Conservation (phyloP, 1,140 invertebrate species). For the Scaptomyza montana region DNA sequence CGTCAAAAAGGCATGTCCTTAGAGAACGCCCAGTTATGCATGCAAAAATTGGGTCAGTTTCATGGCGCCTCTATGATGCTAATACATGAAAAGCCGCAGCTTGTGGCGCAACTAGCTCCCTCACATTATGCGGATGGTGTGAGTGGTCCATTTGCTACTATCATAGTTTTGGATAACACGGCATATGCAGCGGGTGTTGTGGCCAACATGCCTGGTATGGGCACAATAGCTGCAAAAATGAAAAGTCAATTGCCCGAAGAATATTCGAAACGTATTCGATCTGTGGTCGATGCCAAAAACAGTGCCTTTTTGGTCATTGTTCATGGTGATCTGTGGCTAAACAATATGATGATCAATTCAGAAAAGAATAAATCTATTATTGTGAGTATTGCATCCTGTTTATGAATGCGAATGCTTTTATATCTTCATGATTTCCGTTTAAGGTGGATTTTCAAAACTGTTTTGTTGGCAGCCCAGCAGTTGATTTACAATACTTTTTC, state of each 20-base stretch:
- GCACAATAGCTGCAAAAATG: conserved; percentile 68
- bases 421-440: background rate
- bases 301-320: conserved; percentile 84
- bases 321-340: conserved; percentile 88
- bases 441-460: conserved; percentile 75
- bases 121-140: conserved; percentile 48
- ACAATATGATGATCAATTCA: conserved; percentile 86
- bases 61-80: conserved; percentile 71
- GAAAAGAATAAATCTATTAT: conserved; percentile 85
- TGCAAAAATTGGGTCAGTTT: conserved; percentile 67
- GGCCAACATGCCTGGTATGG: conserved; percentile 83
- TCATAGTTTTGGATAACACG: conserved; percentile 56
- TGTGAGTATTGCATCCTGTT: conserved; percentile 30
- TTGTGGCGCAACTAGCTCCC: conserved; percentile 34
- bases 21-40: conserved; percentile 44
- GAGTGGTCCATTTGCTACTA: conserved; percentile 18
- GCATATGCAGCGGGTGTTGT: conserved; percentile 46
- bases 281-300: conserved; percentile 49
- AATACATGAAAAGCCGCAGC: conserved; percentile 26
- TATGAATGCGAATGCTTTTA: background rate
- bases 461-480: conserved; percentile 61
- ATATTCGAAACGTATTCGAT: conserved; percentile 38
- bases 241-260: conserved; percentile 63
- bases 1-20: conserved; percentile 45
- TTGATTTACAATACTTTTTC: conserved; percentile 71